phyloP scores from a whole-genome alignment of 2,888 invertebrate species.

The Scrobipalpa costella region DNA sequence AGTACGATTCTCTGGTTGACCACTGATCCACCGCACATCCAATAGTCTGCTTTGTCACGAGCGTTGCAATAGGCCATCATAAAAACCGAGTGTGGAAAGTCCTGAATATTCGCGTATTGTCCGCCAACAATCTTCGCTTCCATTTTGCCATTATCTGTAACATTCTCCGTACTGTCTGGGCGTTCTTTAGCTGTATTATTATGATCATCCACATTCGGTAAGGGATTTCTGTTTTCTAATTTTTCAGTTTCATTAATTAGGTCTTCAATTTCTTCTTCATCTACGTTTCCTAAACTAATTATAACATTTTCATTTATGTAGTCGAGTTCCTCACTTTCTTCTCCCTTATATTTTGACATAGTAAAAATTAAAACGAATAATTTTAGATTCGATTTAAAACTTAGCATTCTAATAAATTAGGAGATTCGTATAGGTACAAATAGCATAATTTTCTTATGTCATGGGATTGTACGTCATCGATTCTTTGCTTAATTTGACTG shows the following conservation, averaged over 20 bases:
- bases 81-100: background rate
- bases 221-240: background rate
- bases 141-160: background rate
- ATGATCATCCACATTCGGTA: background rate
- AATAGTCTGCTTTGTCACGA: background rate
- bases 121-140: background rate
- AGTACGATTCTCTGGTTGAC: conserved; percentile 13
- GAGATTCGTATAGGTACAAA: no score
- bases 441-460: no score
- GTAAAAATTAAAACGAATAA: background rate
- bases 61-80: background rate
- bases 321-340: background rate
- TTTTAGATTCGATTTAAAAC: background rate
- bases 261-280: background rate
- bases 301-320: background rate
- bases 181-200: background rate
- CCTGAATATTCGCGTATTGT: background rate
- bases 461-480: no score
- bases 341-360: background rate
- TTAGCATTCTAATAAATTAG: background rate
- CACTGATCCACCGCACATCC: conserved; percentile 16
- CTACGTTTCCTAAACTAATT: background rate
- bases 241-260: background rate
- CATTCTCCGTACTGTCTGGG: background rate
- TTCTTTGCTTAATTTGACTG: no score